Percentiles rank a stretch among this genome's conserved stretches.
Evolutionary conservation across 2,888 invertebrate species (phyloP).

Genomic region (Ornithoptera alexandrae): DNA sequence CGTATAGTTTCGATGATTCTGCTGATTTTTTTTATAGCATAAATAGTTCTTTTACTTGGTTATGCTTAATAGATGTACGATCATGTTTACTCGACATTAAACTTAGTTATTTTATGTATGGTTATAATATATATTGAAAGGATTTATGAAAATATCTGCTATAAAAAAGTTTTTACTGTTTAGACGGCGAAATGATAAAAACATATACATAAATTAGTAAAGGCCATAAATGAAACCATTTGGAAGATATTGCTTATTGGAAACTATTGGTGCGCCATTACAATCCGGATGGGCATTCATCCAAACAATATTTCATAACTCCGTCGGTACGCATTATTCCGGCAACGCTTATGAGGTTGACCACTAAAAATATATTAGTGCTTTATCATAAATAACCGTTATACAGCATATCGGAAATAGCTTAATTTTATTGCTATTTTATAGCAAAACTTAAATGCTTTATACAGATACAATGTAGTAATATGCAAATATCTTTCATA

Average conservation of each 20-base stretch:
- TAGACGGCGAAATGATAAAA: slow-evolving; percentile 31
- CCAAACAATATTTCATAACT: slow-evolving; percentile 47
- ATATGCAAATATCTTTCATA: too few relatives aligned
- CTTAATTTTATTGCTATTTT: slow-evolving; percentile 22
- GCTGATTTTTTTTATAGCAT: too few relatives aligned
- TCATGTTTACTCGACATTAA: too few relatives aligned
- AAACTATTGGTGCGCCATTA: slow-evolving; percentile 53
- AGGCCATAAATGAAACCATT: slow-evolving; percentile 44
- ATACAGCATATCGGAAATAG: slow-evolving; percentile 16
- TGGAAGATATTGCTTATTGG: slow-evolving; percentile 66
- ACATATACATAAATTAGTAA: slow-evolving; percentile 53
- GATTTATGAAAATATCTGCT: slow-evolving; percentile 18
- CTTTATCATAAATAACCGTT: slow-evolving; percentile 27
- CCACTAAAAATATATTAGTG: slow-evolving; percentile 28
- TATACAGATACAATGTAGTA: too few relatives aligned
- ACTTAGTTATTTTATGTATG: neutral
- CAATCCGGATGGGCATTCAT: slow-evolving; percentile 45
- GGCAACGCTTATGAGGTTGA: slow-evolving; percentile 24
- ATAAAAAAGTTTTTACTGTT: slow-evolving; percentile 31
- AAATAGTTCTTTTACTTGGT: too few relatives aligned
- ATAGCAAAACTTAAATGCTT: neutral
- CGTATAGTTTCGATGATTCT: too few relatives aligned
- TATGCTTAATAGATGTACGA: too few relatives aligned
- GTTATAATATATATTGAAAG: neutral
- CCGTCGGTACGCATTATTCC: slow-evolving; percentile 36